Evolutionary conservation across 2,113 vertebrate species (phyloP).

Genomic region (Sorex fumeus): DNA sequence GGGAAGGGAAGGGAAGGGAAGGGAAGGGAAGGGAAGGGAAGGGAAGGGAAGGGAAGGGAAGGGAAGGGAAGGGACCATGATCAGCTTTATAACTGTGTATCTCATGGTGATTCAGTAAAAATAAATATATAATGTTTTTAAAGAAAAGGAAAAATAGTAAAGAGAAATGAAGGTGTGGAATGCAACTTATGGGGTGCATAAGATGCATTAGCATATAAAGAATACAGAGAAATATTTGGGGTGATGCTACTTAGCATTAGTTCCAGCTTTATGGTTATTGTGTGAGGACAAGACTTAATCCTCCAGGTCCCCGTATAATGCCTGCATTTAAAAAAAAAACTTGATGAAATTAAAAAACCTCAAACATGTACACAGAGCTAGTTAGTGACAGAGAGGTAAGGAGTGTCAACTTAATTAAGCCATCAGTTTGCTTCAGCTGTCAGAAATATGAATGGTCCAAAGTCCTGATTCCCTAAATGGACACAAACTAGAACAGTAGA

Average conservation of each 20-base stretch:
- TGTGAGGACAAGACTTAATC: not conserved
- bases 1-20: no score
- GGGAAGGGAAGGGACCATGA: no score
- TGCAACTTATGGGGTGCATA: no score
- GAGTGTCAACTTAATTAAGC: not conserved
- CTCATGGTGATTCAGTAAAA: no score
- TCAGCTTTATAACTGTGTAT: no score
- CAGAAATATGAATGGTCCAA: no score
- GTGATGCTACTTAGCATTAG: not conserved
- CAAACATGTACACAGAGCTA: conserved; percentile 4
- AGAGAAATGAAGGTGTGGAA: no score
- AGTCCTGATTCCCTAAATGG: not conserved
- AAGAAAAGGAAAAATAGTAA: no score
- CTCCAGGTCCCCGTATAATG: not conserved
- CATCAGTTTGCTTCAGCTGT: not conserved
- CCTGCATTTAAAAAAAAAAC: not conserved
- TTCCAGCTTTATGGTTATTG: not conserved
- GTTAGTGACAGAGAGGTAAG: not conserved
- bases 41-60: no score
- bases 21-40: no score
- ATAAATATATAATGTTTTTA: no score
- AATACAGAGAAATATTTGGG: not conserved
- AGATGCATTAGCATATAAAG: not conserved
- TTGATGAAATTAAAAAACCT: not conserved
- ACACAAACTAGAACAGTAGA: not conserved